phyloP scores from a whole-genome alignment of 1,140 invertebrate species.

The Colletes gigas region DNA sequence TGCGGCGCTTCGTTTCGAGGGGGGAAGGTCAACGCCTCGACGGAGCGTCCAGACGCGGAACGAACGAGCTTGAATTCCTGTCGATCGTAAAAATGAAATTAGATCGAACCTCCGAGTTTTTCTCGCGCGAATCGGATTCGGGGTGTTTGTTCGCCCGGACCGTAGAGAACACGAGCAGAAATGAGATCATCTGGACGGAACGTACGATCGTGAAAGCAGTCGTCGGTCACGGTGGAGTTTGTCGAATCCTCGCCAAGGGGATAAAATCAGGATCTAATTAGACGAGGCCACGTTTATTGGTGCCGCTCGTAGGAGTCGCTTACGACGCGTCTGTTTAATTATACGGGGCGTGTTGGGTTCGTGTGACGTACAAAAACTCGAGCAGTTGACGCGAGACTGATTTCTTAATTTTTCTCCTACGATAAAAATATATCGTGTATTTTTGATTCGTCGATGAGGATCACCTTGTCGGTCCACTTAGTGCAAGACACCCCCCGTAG shows the following conservation, averaged over 20 bases:
- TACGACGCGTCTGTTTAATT: constrained; percentile 7
- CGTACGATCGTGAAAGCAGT: constrained; percentile 35
- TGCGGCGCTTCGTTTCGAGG: constrained; percentile 39
- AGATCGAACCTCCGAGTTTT: constrained; percentile 2
- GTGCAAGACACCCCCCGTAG: no score
- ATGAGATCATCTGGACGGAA: constrained; percentile 4
- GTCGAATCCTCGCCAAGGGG: neutral
- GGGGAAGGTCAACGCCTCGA: neutral
- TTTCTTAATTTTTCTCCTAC: no score
- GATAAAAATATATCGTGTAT: no score
- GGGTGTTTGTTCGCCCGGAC: no score
- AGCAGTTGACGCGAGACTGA: neutral
- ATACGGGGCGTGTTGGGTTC: no score
- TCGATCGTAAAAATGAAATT: constrained; percentile 52
- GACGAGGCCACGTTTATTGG: constrained; percentile 25
- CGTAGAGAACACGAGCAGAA: neutral
- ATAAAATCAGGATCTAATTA: constrained; percentile 31
- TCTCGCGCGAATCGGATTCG: neutral
- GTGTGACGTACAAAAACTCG: no score
- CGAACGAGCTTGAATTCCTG: constrained; percentile 20
- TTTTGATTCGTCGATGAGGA: no score
- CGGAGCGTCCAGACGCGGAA: neutral
- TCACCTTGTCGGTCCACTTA: no score
- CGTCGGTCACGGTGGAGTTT: constrained; percentile 23
- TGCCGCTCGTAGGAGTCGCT: constrained; percentile 5